Conservation (phyloP, 2,113 vertebrate genomes). For the Colaptes auratus region DNA sequence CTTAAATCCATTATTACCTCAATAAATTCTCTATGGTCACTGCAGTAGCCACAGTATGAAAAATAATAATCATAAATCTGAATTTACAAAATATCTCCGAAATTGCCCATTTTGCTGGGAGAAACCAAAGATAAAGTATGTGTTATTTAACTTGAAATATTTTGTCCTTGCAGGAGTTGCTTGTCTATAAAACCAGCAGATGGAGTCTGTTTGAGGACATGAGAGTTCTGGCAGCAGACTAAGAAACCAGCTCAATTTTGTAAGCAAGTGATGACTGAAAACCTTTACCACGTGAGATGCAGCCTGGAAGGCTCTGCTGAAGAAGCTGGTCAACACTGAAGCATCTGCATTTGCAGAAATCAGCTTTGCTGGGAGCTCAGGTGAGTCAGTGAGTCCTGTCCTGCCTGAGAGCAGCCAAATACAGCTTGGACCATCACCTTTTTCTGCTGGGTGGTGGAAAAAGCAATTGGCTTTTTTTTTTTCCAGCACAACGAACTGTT, state of each 20-base stretch:
- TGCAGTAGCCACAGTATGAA: constrained; percentile 37
- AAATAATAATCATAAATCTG: constrained; percentile 56
- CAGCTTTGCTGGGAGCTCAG: not conserved
- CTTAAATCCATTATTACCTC: constrained; percentile 39
- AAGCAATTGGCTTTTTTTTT: rapidly evolving
- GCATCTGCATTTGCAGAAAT: not conserved
- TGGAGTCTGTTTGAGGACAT: not conserved
- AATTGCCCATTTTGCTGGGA: constrained; percentile 67
- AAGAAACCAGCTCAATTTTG: not conserved
- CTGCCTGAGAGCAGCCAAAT: rapidly evolving
- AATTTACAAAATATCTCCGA: constrained; percentile 68
- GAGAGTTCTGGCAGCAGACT: not conserved
- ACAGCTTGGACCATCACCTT: rapidly evolving
- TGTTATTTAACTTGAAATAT: not conserved
- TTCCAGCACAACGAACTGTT: not conserved
- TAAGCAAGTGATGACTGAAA: not conserved
- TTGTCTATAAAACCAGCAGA: constrained; percentile 37
- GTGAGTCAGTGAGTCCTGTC: rapidly evolving
- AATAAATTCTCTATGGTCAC: constrained; percentile 54
- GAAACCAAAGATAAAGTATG: constrained; percentile 58
- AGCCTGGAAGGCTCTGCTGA: not conserved
- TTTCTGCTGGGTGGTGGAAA: not conserved
- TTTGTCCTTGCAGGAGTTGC: constrained; percentile 62
- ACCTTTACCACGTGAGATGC: not conserved
- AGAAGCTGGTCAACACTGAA: rapidly evolving